Evolutionary conservation across 2,797 vertebrate species (phyloP).

Genomic region (Bovichtus diacanthus): DNA sequence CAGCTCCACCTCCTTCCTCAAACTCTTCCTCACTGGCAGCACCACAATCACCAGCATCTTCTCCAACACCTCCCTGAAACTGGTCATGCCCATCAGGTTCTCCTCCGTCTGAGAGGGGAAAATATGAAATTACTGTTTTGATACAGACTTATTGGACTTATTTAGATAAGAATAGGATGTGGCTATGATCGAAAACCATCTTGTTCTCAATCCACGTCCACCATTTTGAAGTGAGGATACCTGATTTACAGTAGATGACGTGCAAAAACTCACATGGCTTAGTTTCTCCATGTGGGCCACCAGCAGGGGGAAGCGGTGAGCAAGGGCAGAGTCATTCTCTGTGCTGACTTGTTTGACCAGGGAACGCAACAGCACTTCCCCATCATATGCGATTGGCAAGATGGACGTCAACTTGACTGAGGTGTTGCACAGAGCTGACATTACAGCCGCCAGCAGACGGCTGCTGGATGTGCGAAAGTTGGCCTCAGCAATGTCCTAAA

Average conservation of each 20-base stretch:
- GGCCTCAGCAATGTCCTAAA: slow-evolving; percentile 97
- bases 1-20: slow-evolving; percentile 95
- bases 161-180: not conserved
- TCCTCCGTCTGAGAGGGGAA: slow-evolving; percentile 90
- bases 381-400: slow-evolving; percentile 96
- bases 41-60: slow-evolving; percentile 99
- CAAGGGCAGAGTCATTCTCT: slow-evolving; percentile 96
- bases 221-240: not conserved
- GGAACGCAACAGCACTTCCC: slow-evolving; percentile 94
- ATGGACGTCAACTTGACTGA: slow-evolving; percentile 98
- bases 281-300: slow-evolving; percentile 99
- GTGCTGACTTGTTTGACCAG: slow-evolving; percentile 99
- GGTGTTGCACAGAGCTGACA: slow-evolving; percentile 98
- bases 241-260: not conserved
- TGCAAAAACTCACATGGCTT: slow-evolving; percentile 89
- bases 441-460: slow-evolving; percentile 95
- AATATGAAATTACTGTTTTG: not conserved
- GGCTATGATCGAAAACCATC: not conserved
- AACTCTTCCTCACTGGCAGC: slow-evolving; percentile 95
- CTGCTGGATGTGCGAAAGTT: slow-evolving; percentile 99
- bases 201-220: not conserved
- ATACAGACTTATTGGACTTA: not conserved
- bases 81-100: slow-evolving; percentile 97
- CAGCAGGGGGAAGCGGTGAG: slow-evolving; percentile 96
- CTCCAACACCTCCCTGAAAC: slow-evolving; percentile 97